These are phyloP conservation scores for Phataginus tricuspis DNA, from an alignment of 2,797 vertebrate genomes.

Conservation along the genomic window DNA sequence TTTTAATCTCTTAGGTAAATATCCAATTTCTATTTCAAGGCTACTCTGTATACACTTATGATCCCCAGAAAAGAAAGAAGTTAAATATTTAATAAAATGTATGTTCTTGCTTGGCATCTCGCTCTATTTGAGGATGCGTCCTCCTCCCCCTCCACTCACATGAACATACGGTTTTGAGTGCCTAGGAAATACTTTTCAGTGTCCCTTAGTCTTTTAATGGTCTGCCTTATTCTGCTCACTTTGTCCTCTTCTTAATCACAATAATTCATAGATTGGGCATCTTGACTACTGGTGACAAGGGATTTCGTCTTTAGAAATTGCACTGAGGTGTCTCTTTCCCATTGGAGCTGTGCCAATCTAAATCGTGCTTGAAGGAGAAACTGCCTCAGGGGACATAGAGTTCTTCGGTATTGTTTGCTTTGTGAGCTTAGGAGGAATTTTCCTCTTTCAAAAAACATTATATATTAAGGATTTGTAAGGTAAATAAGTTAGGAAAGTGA, in stretches of 20 bases:
- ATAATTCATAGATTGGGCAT: neutral
- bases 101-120: slow-evolving; percentile 2
- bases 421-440: slow-evolving; percentile 9
- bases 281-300: neutral
- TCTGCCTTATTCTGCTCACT: neutral
- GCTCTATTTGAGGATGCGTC: neutral
- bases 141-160: neutral
- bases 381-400: slow-evolving; percentile 40
- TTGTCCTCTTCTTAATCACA: neutral
- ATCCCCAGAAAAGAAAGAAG: slow-evolving; percentile 42
- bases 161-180: neutral
- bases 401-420: slow-evolving; percentile 66
- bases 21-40: slow-evolving; percentile 59
- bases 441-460: slow-evolving; percentile 1
- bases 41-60: slow-evolving; percentile 33
- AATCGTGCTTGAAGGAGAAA: slow-evolving; percentile 65
- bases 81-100: slow-evolving; percentile 48
- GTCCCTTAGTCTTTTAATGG: neutral
- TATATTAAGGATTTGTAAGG: neutral
- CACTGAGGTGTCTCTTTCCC: slow-evolving; percentile 44
- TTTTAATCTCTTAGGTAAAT: slow-evolving; percentile 66
- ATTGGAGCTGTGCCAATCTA: slow-evolving; percentile 69
- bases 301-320: slow-evolving; percentile 63
- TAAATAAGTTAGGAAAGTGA: slow-evolving; percentile 30
- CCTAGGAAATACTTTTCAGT: neutral